phyloP scores from a whole-genome alignment of 2,888 invertebrate genomes.

The Drosophila monieri region DNA sequence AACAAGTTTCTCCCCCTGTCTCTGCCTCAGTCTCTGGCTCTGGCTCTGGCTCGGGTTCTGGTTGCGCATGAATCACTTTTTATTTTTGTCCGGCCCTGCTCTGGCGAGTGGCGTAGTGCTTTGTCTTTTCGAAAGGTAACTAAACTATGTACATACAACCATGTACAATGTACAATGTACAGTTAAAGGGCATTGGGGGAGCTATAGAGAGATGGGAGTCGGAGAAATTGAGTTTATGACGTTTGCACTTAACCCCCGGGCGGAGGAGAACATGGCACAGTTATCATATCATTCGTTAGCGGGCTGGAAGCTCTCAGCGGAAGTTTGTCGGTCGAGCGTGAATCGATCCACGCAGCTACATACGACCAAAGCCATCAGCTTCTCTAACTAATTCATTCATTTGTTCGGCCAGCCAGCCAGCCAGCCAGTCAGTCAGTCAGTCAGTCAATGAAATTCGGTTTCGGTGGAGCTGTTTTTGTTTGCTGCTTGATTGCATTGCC shows the following conservation, averaged over 20 bases:
- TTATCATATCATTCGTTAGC: conserved; percentile 64
- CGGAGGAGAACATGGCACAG: conserved; percentile 66
- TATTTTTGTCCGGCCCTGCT: conserved; percentile 34
- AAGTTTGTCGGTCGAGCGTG: conserved; percentile 41
- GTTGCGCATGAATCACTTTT: conserved; percentile 76
- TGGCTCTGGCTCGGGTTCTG: conserved; percentile 38
- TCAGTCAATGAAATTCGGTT: conserved; percentile 19
- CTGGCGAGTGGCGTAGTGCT: conserved; percentile 23
- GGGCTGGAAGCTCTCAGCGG: conserved; percentile 21
- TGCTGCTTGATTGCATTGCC: conserved; percentile 72
- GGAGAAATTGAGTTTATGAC: conserved; percentile 69
- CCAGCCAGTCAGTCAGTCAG: conserved; percentile 7
- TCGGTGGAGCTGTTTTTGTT: conserved; percentile 22
- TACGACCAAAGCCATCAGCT: not conserved
- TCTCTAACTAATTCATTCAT: conserved; percentile 29
- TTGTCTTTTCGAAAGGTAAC: conserved; percentile 50
- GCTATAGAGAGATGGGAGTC: conserved; percentile 5
- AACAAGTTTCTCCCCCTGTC: conserved; percentile 57
- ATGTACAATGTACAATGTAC: conserved; percentile 28
- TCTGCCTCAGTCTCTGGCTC: not conserved
- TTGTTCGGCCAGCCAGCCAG: conserved; percentile 3
- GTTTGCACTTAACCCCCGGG: conserved; percentile 70
- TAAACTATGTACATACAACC: conserved; percentile 45
- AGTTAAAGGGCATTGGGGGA: conserved; percentile 26
- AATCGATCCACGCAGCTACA: conserved; percentile 31